These are phyloP conservation scores for Proterorhinus semilunaris DNA, from an alignment of 2,113 vertebrate genomes.

Conservation along the genomic window DNA sequence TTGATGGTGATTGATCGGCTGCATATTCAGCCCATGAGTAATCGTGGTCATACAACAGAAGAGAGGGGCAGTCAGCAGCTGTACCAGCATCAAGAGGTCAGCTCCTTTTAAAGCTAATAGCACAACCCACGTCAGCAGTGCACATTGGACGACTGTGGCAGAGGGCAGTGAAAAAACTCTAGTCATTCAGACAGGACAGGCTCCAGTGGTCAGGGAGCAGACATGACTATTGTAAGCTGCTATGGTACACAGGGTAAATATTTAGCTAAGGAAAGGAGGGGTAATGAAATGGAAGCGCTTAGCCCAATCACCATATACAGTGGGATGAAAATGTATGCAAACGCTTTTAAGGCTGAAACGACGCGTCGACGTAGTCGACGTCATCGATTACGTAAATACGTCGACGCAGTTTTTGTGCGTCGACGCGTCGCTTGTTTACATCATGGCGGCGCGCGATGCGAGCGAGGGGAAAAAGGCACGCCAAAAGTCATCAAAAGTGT, in stretches of 20 bases:
- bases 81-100: conserved; percentile 52
- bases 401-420: too few species aligned
- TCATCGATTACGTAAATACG: too few species aligned
- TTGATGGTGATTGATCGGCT: conserved; percentile 69
- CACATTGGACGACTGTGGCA: conserved; percentile 65
- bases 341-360: too few species aligned
- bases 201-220: conserved; percentile 65
- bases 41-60: conserved; percentile 50
- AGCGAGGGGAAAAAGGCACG: too few species aligned
- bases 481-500: too few species aligned
- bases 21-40: conserved; percentile 72
- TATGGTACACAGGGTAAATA: conserved; percentile 74
- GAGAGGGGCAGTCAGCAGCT: conserved; percentile 28
- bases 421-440: too few species aligned
- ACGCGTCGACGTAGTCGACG: too few species aligned
- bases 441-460: too few species aligned
- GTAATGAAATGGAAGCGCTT: conserved; percentile 72
- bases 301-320: conserved; percentile 39
- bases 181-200: conserved; percentile 61
- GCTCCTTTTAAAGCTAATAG: conserved; percentile 65
- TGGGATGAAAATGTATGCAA: too few species aligned
- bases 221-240: conserved; percentile 73
- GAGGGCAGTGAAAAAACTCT: conserved; percentile 56
- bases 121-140: conserved; percentile 51
- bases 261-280: conserved; percentile 74